Conservation (phyloP, 2,113 vertebrate genomes). For the Ctenomys sociabilis region DNA sequence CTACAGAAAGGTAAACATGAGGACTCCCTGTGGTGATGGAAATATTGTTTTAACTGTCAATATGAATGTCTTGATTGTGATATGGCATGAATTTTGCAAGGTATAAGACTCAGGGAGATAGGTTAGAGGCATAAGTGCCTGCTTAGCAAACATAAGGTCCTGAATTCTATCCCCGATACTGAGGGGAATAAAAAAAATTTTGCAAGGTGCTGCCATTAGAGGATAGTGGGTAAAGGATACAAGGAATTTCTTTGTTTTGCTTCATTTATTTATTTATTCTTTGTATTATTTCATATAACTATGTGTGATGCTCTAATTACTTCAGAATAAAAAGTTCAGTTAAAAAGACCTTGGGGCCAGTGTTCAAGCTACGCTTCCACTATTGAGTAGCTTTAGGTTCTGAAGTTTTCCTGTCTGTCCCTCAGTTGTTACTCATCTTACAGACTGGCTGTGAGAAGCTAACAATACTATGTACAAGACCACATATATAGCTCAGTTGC, state of each 20-base stretch:
- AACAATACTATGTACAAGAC: neutral
- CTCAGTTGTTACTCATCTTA: neutral
- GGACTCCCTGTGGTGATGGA: neutral
- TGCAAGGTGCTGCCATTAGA: neutral
- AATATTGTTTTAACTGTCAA: neutral
- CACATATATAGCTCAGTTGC: too few relatives aligned
- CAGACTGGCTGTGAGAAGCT: neutral
- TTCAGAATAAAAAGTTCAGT: neutral
- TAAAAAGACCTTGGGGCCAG: neutral
- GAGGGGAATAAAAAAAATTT: neutral
- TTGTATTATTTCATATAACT: neutral
- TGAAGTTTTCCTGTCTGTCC: neutral
- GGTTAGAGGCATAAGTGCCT: too few relatives aligned
- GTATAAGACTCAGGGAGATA: too few relatives aligned
- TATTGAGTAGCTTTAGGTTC: neutral
- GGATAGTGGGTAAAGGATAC: neutral
- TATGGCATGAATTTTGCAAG: neutral
- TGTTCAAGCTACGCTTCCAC: neutral
- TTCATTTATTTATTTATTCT: neutral
- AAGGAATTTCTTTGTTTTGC: neutral
- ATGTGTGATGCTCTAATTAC: neutral
- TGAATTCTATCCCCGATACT: too few relatives aligned
- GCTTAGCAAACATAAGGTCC: too few relatives aligned
- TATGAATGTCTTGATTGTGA: neutral
- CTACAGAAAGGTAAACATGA: neutral